Conservation (phyloP, 2,888 invertebrate genomes). For the Pachymerium ferrugineum region DNA sequence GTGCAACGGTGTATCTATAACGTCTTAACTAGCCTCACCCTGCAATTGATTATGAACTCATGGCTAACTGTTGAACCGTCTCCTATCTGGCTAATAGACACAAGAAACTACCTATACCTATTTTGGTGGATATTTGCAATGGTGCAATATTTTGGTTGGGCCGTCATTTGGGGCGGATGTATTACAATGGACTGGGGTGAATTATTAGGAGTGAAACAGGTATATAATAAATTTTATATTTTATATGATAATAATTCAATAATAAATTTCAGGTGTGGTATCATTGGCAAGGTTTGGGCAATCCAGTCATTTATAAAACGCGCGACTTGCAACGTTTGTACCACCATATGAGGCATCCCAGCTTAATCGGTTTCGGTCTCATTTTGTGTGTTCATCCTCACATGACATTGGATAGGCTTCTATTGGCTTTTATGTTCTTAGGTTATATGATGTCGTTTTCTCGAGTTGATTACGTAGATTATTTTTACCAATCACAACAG, state of each 20-base stretch:
- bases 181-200: constrained; percentile 35
- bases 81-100: background rate
- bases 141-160: constrained; percentile 33
- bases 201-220: constrained; percentile 37
- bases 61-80: background rate
- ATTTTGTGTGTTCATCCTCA: constrained; percentile 35
- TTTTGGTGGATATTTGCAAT: background rate
- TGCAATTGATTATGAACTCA: background rate
- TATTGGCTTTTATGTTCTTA: constrained; percentile 34
- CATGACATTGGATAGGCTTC: constrained; percentile 36
- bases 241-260: background rate
- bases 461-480: background rate
- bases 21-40: background rate
- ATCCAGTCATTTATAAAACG: constrained; percentile 34
- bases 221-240: constrained; percentile 33
- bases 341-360: constrained; percentile 37
- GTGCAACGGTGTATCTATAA: background rate
- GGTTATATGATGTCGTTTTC: constrained; percentile 32
- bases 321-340: constrained; percentile 33
- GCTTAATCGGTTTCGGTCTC: constrained; percentile 32
- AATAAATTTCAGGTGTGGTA: background rate
- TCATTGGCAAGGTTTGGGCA: background rate
- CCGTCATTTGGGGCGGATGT: constrained; percentile 34
- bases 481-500: background rate
- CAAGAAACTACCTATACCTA: background rate